Evolutionary conservation across 2,888 invertebrate species (phyloP), one percentile per base, ranked within the genome.

Genomic region (Xanthorhoe spadicearia): DNA sequence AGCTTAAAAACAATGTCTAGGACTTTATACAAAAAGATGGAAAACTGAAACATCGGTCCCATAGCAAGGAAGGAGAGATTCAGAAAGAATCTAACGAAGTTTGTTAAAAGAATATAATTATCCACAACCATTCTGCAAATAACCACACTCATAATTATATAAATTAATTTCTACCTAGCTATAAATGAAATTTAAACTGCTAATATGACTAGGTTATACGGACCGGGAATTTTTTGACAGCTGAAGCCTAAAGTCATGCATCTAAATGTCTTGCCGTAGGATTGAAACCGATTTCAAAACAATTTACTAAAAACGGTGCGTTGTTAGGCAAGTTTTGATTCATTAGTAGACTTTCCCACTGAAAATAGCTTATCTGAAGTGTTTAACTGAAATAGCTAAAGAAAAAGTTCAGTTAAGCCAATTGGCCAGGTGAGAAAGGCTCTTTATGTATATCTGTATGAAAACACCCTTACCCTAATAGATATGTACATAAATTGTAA

Each of bases 401-500:
- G 8, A 32, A 53, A 43, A 28, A 23, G 28, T 54, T 19, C 1
- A 48, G 13, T 23, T 46, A 43, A 13, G 13, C 48, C 10, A 8
- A 55, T 15, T 18, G 49, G 18, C 46, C 46, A 59, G 19, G 38
- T 46, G 58, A 17, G 32, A 62, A 49, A 59, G 43, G 46, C 35
- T 38, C 51, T 43, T 32, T 17, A n/a, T n/a, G 53, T 54, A 15
- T 17, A 19, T 71, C 75, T 74, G 73, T 70, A 77, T 78, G 68
- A 78, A 83, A 59, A 85, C 84, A 78, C 76, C 77, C 90, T 91
- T 91, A 92, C 69, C 83, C 92, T 92, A 92, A 82, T 82, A 92
- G 90, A 92, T 92, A 93, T 93, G 90, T 92, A 92, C 93, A 92
- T 81, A 89, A 86, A 86, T 87, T 88, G 86, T 85, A 89, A 91